These are phyloP conservation scores for Campoplex nolae DNA, from an alignment of 2,888 invertebrate species.

Conservation along the genomic window DNA sequence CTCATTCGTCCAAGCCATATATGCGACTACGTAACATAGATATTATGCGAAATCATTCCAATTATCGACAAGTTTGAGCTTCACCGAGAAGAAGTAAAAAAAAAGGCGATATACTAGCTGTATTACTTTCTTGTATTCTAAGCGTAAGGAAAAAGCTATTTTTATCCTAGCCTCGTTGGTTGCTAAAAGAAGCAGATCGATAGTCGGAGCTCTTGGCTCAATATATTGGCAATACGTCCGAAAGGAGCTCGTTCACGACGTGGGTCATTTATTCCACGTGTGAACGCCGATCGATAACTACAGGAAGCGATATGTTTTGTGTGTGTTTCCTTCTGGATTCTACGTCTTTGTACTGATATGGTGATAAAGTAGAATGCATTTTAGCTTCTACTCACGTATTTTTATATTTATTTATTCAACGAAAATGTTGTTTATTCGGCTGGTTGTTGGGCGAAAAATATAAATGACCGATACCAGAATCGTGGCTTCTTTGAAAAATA, in stretches of 20 bases:
- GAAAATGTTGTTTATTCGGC: not conserved
- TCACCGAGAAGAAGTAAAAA: not conserved
- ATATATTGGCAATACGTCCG: constrained; percentile 39
- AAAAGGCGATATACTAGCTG: not conserved
- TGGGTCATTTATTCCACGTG: constrained; percentile 58
- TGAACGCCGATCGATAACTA: constrained; percentile 56
- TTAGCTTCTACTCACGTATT: constrained; percentile 20
- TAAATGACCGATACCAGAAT: not conserved
- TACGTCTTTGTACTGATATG: constrained; percentile 11
- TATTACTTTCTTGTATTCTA: not conserved
- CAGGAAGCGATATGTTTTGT: not conserved
- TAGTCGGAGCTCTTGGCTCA: constrained; percentile 6
- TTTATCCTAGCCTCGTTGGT: constrained; percentile 1
- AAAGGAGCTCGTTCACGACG: constrained; percentile 36
- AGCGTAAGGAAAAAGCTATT: not conserved
- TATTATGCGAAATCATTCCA: not conserved
- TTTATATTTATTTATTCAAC: constrained; percentile 52
- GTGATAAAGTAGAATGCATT: constrained; percentile 1
- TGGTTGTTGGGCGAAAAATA: constrained; percentile 29
- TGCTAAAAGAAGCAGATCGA: constrained; percentile 31
- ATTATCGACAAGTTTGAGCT: not conserved
- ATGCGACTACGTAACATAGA: not conserved
- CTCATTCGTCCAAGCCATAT: not conserved
- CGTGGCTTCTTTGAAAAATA: not conserved
- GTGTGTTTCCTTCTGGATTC: not conserved